These are phyloP conservation scores for Phoenicopterus ruber DNA, from an alignment of 2,113 vertebrate genomes.

Conservation along the genomic window DNA sequence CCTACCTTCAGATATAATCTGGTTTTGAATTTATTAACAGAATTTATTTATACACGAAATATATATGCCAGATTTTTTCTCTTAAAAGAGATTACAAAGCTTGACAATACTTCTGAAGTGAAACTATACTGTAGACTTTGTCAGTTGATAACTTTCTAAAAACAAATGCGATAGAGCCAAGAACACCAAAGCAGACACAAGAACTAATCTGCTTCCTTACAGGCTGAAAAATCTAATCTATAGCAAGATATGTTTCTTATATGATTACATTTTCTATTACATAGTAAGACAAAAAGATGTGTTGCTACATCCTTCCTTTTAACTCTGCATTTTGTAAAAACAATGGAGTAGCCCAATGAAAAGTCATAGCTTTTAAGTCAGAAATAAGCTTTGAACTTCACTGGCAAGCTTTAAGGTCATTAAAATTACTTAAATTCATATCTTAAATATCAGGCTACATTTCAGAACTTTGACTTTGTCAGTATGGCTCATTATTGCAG, in stretches of 20 bases:
- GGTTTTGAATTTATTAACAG: not conserved
- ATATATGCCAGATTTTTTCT: not conserved
- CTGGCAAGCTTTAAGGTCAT: not conserved
- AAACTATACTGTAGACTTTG: not conserved
- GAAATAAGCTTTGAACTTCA: not conserved
- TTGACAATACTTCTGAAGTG: not conserved
- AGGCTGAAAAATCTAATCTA: not conserved
- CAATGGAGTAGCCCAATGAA: not conserved
- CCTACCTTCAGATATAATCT: not conserved
- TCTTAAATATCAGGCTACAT: not conserved
- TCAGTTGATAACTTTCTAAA: not conserved
- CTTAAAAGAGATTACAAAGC: not conserved
- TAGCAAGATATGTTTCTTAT: not conserved
- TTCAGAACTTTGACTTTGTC: not conserved
- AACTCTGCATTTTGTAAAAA: not conserved
- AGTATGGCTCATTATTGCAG: not conserved
- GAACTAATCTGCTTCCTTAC: not conserved
- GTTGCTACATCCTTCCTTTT: not conserved
- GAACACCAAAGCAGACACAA: not conserved
- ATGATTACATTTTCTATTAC: not conserved
- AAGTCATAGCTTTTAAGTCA: not conserved
- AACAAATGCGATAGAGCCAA: not conserved
- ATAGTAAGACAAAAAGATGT: not conserved
- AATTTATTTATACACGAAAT: too few relatives aligned
- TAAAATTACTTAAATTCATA: not conserved